Evolutionary conservation across 2,888 invertebrate genomes (phyloP).

Genomic region (Erpobdella octoculata): DNA sequence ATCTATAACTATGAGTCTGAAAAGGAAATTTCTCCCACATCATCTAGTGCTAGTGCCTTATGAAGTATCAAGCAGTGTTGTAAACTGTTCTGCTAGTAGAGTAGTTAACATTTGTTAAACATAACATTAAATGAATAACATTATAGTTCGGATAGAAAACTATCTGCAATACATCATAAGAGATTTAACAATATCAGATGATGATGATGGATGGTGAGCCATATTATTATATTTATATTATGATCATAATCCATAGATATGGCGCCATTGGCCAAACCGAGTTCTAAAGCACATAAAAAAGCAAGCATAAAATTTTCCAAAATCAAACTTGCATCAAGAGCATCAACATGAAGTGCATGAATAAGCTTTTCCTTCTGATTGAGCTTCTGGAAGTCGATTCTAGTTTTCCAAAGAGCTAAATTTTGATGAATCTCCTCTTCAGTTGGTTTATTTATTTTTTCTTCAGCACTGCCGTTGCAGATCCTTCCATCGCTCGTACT

Average conservation of each 20-base stretch:
- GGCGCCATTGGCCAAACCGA: no score
- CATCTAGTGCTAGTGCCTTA: no score
- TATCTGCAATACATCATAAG: background rate
- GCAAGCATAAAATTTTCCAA: background rate
- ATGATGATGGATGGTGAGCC: background rate
- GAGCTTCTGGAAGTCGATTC: constrained; percentile 5
- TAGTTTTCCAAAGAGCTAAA: constrained; percentile 7
- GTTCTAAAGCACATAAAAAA: background rate
- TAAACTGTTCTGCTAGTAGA: no score
- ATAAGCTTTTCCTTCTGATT: background rate
- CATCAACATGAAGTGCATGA: constrained; percentile 16
- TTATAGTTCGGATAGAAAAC: no score
- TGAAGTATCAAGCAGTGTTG: no score
- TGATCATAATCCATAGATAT: no score
- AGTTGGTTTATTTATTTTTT: background rate
- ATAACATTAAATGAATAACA: background rate
- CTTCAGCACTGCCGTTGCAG: no score
- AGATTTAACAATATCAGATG: background rate
- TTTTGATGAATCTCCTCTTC: constrained; percentile 6
- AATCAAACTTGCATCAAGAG: constrained; percentile 7
- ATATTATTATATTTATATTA: background rate
- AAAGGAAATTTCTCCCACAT: no score
- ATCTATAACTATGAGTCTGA: no score
- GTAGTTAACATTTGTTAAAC: no score
- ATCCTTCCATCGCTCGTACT: no score